A percentile compares a stretch with the other conserved stretches of the same genome.
Evolutionary conservation across 2,797 vertebrate genomes (phyloP).

Genomic region (Cichlasoma orientale): DNA sequence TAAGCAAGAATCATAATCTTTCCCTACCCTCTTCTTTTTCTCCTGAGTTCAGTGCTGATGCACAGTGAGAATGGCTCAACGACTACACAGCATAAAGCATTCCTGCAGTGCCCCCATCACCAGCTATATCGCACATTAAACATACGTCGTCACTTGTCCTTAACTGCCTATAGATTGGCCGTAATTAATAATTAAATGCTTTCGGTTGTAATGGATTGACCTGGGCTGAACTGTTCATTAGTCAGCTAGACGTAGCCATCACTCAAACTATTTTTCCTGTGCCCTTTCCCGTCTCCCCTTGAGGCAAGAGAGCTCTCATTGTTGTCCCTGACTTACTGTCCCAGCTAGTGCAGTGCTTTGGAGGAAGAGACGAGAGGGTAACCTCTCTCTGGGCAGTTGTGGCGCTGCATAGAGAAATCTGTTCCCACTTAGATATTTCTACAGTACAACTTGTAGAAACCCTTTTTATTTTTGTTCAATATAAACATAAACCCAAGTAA

Average conservation of each 20-base stretch:
- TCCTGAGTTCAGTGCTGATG: conserved; percentile 80
- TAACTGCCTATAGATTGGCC: conserved; percentile 88
- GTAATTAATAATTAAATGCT: conserved; percentile 99
- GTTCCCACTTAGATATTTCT: neutral
- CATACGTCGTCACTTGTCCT: conserved; percentile 91
- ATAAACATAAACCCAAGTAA: neutral
- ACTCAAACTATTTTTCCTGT: conserved; percentile 90
- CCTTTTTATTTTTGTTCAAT: neutral
- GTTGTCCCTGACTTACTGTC: conserved; percentile 61
- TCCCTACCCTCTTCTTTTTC: conserved; percentile 27
- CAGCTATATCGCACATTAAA: conserved; percentile 88
- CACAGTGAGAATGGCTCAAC: conserved; percentile 84
- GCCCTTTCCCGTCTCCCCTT: conserved; percentile 81
- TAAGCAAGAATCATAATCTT: conserved; percentile 43
- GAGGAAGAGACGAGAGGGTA: conserved; percentile 44
- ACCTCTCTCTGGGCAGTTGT: conserved; percentile 31
- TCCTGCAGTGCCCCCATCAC: conserved; percentile 9
- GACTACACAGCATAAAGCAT: conserved; percentile 36
- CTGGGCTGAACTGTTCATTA: conserved; percentile 96
- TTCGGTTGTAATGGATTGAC: conserved; percentile 98
- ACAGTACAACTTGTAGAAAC: neutral
- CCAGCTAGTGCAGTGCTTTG: conserved; percentile 74
- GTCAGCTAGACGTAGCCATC: conserved; percentile 93
- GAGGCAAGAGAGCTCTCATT: conserved; percentile 48
- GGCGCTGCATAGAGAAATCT: conserved; percentile 17